Base-by-base conservation (phyloP, 2,113 vertebrate genomes). In the Varanus salvator region DNA sequence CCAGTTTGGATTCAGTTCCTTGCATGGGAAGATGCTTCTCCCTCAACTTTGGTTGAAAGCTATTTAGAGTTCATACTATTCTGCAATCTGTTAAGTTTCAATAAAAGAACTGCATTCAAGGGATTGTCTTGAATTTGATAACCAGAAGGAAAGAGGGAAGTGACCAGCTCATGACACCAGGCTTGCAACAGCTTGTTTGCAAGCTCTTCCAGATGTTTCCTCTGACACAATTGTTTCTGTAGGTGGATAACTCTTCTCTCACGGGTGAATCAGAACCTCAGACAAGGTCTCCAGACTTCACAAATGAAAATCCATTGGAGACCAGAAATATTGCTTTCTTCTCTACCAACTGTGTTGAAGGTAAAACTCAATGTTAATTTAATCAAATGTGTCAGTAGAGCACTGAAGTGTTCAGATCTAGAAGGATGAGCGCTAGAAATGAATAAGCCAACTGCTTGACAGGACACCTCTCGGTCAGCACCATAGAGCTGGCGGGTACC, bases 231-330 rank as follows among this genome's bases (percentile, higher is more conserved):
- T 66, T 38, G 25, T 21, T 92, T 0, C 0, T 54, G 34, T 93
- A 99, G 99, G 99, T 99, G 96, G 99, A 99, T 90, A 99, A 99
- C 95, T 99, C 99, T 8, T 99, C 99, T 1, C 98, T 99, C 93
- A 98, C 98, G 12, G 98, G 98, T 60, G 98, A 98, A 93, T 98
- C 98, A 0, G 98, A 98, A 27, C 98, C 98, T 84, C 98, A 98
- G 84, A 98, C 97, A 21, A 95, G 98, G 54, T 98, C 98, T 93
- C 97, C 98, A 2, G 98, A 98, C 77, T 97, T 97, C 93, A 97
- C 98, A 54, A 96, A 97, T 8, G 98, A 98, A 76, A 98, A 98
- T 87, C 98, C 98, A 0, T 92, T 98, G 92, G 98, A 98, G 93
- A 98, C 98, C 0, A 96, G 97, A 75, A 98, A 98, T 88, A 98